Evolutionary conservation across 2,797 vertebrate species (phyloP).

Genomic region (Poeciliopsis turneri): DNA sequence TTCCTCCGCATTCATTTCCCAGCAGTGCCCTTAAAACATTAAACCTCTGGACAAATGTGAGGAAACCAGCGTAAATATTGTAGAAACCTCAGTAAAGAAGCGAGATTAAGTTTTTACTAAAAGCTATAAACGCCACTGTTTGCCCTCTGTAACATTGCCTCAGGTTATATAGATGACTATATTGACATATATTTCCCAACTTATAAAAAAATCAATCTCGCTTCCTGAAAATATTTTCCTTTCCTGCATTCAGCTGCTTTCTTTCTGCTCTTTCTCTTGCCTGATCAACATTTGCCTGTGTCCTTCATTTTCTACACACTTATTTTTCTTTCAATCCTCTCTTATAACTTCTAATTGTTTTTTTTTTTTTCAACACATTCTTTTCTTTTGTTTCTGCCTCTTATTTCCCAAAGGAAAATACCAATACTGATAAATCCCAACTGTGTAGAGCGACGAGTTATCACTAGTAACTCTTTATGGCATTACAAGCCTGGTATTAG

Average conservation of each 20-base stretch:
- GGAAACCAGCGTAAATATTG: background rate
- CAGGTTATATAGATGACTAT: background rate
- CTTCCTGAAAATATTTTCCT: conserved; percentile 8
- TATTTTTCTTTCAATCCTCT: background rate
- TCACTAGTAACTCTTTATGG: conserved; percentile 42
- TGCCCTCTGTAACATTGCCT: conserved; percentile 5
- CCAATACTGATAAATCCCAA: conserved; percentile 15
- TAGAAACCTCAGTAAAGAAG: background rate
- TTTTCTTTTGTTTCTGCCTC: background rate
- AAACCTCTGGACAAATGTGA: background rate
- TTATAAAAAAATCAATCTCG: conserved; percentile 7
- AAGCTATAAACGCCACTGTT: background rate
- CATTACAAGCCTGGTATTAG: conserved; percentile 36
- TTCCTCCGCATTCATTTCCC: background rate
- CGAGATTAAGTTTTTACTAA: background rate
- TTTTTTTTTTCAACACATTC: background rate
- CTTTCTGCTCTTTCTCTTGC: background rate
- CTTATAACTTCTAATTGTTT: background rate
- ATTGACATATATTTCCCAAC: conserved; percentile 11
- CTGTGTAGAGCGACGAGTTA: conserved; percentile 35
- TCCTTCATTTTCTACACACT: background rate
- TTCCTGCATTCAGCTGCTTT: background rate
- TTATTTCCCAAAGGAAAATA: conserved; percentile 50
- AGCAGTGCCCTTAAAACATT: background rate
- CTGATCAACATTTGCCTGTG: background rate